phyloP scores from a whole-genome alignment of 2,888 invertebrate species.

The Tupiocoris notatus region DNA sequence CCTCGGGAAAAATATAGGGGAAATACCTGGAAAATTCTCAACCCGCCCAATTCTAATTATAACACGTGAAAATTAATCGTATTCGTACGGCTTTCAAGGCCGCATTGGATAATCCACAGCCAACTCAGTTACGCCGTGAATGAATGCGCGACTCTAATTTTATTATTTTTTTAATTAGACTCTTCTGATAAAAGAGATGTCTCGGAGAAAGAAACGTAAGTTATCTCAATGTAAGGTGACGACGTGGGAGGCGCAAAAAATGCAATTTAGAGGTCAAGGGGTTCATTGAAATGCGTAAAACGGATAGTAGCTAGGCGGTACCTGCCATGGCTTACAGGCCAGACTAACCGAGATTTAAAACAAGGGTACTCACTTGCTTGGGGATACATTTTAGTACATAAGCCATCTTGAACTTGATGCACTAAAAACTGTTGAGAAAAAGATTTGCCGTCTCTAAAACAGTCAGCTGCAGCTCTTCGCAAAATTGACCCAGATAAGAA shows the following conservation, averaged over 20 bases:
- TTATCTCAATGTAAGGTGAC: conserved; percentile 6
- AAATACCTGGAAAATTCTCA: no score
- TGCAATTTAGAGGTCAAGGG: conserved; percentile 7
- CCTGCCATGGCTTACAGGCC: background rate
- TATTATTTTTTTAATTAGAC: no score
- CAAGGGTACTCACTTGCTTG: conserved; percentile 15
- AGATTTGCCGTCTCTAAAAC: conserved; percentile 9
- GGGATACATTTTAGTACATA: conserved; percentile 34
- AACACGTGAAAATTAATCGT: background rate
- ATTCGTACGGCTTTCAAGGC: background rate
- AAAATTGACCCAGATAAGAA: conserved; percentile 34
- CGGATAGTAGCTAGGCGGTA: background rate
- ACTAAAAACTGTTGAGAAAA: background rate
- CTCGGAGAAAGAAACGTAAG: background rate
- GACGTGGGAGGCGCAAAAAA: conserved; percentile 17
- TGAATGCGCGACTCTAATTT: background rate
- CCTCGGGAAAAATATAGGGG: no score
- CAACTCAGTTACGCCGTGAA: background rate
- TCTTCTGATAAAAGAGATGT: no score
- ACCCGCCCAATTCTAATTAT: background rate
- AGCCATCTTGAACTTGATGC: conserved; percentile 39
- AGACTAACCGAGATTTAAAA: background rate
- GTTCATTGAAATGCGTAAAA: conserved; percentile 9
- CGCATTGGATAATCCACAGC: background rate
- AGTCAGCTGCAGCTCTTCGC: conserved; percentile 2